Percentiles rank a stretch among this genome's conserved stretches.
These are phyloP conservation scores for Stenotaenia linearis DNA, from an alignment of 2,888 invertebrate species.

Conservation along the genomic window DNA sequence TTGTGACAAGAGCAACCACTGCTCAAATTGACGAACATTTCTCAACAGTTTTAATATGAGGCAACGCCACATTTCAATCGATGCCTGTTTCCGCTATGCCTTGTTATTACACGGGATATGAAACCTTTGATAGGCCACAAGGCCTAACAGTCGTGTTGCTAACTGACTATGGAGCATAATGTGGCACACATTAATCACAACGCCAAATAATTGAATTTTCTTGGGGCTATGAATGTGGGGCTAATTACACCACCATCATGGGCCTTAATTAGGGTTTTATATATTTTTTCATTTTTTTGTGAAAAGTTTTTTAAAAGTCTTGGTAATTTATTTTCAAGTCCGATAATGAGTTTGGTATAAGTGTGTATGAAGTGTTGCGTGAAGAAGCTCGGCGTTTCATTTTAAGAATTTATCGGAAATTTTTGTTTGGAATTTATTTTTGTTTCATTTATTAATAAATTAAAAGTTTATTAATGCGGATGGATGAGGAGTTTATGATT, in stretches of 20 bases:
- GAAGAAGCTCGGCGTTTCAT: not conserved
- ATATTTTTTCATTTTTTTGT: not conserved
- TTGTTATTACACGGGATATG: slow-evolving; percentile 8
- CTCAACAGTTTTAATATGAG: slow-evolving; percentile 17
- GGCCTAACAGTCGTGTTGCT: slow-evolving; percentile 10
- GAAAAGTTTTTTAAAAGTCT: not conserved
- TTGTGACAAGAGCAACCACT: slow-evolving; percentile 6
- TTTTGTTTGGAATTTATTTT: not conserved
- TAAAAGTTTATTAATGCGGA: not conserved
- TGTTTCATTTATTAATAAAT: not conserved
- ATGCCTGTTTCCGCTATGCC: not conserved
- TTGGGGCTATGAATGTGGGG: not conserved
- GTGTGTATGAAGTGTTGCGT: slow-evolving; percentile 4
- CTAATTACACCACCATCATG: slow-evolving; percentile 26
- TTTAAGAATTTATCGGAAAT: not conserved
- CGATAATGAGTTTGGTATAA: slow-evolving; percentile 24
- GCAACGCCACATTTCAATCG: slow-evolving; percentile 12
- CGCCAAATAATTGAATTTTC: slow-evolving; percentile 14
- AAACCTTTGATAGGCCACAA: slow-evolving; percentile 11
- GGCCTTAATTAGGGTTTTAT: slow-evolving; percentile 26
- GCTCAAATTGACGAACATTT: slow-evolving; percentile 17
- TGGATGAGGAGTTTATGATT: not conserved
- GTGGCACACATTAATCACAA: not conserved
- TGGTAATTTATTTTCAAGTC: slow-evolving; percentile 14
- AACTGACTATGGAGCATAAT: not conserved